Evolutionary conservation across 2,888 invertebrate genomes (phyloP), one percentile per base, ranked within the genome.

Genomic region (Pachydiplax longipennis): DNA sequence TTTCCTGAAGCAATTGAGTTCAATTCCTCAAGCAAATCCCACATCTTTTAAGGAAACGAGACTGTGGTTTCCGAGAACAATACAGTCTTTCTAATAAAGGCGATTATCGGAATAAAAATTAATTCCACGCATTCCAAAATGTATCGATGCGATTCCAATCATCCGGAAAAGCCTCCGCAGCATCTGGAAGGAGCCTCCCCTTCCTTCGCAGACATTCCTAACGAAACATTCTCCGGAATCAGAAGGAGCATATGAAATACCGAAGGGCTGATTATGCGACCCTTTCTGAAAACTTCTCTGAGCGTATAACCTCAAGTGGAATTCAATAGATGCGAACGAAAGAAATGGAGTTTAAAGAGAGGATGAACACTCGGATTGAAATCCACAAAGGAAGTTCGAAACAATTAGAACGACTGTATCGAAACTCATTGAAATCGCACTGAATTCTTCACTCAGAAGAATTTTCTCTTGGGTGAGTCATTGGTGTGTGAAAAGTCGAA

Each of bases 221-320:
- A 65, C 61, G 87, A 87, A 87, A 65, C 87, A 87, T 65, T 87
- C 87, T 37, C 83, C 6, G 8, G 61, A 61, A 87, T 87, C 40
- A n/a, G 87, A 65, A 61, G 61, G 87, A 61, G 35, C 61, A 87
- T 87, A 87, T 87, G 87, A 87, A 87, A 87, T 87, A 87, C 61
- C 87, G 87, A 87, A 61, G 61, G 37, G 37, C 61, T 87, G 87
- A 87, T 87, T 87, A 87, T 87, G 87, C 87, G 61, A 35, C 83
- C 83, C n/a, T 81, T n/a, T 25, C 35, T 58, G 58, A 58, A 35
- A 83, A 35, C 83, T 83, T 35, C 58, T 10, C 35, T 18, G 31
- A 83, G 82, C 48, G 53, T 53, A 83, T 25, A 25, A 31, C 83
- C 37, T 37, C 61, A 40, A 87, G 61, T 61, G 87, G 87, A 87